Conservation (phyloP, 2,797 vertebrate species). For the Gymnothorax javanicus region DNA sequence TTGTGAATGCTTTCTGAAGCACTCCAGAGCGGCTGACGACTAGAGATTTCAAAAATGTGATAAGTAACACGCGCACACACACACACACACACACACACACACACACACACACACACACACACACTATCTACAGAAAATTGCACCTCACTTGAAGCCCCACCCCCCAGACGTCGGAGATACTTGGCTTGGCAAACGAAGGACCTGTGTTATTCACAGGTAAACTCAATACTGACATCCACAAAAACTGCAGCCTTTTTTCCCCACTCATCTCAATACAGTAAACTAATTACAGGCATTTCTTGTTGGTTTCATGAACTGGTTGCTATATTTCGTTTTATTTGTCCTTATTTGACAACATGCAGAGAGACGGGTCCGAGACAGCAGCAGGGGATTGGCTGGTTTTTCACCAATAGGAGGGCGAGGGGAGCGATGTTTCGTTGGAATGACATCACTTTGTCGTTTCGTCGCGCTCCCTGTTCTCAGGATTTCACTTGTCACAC, state of each 20-base stretch:
- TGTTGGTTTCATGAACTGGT: conserved; percentile 48
- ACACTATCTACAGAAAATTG: conserved; percentile 55
- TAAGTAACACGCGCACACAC: conserved; percentile 55
- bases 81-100: conserved; percentile 51
- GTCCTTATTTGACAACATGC: conserved; percentile 65
- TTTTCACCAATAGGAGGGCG: background rate
- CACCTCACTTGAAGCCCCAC: conserved; percentile 58
- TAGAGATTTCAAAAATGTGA: conserved; percentile 34
- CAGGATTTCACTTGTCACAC: background rate
- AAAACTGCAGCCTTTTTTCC: conserved; percentile 66
- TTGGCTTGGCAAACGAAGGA: background rate
- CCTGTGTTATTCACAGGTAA: background rate
- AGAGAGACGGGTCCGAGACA: conserved; percentile 67
- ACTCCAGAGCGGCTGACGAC: conserved; percentile 31
- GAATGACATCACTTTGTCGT: background rate
- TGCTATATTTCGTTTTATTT: background rate
- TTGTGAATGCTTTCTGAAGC: conserved; percentile 47
- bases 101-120: conserved; percentile 58
- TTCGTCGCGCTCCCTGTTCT: background rate
- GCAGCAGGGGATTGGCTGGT: background rate
- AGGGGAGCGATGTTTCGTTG: background rate
- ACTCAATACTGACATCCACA: conserved; percentile 56
- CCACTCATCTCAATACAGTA: conserved; percentile 53
- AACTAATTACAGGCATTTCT: conserved; percentile 70
- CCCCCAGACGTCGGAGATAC: conserved; percentile 42